Conservation (phyloP, 2,113 vertebrate species). For the Gavialis gangeticus region DNA sequence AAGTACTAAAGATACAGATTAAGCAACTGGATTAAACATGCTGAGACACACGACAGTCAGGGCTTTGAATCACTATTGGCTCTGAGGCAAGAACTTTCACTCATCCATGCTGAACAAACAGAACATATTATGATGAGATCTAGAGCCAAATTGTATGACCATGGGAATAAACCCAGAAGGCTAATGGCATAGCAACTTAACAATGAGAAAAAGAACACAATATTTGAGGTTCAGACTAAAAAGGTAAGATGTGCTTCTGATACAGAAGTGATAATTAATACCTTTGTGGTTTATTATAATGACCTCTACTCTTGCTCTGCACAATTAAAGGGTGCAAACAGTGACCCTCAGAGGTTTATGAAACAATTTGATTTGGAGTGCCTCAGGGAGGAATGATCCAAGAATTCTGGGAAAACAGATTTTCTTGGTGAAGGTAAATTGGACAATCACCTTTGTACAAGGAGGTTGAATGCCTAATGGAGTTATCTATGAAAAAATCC, state of each 20-base stretch:
- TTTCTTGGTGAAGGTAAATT: not conserved
- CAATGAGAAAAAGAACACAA: not conserved
- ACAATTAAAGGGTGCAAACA: not conserved
- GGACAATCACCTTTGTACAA: not conserved
- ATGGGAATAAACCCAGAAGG: not conserved
- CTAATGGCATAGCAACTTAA: not conserved
- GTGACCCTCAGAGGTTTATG: not conserved
- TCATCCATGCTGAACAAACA: not conserved
- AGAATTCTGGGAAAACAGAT: not conserved
- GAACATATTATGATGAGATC: not conserved
- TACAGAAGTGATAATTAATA: not conserved
- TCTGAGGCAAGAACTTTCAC: conserved; percentile 25
- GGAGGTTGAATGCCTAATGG: not conserved
- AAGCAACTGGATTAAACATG: conserved; percentile 1
- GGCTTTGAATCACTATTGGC: conserved; percentile 20
- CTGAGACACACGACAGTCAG: not conserved
- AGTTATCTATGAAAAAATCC: not conserved
- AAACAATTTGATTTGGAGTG: not conserved
- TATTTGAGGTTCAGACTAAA: not conserved
- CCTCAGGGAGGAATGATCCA: not conserved
- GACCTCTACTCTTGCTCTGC: not conserved
- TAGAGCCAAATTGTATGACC: not conserved
- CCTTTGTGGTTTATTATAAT: not conserved
- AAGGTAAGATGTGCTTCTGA: not conserved
- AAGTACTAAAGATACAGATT: conserved; percentile 23